Percentiles rank a stretch among this genome's conserved stretches.
phyloP scores from a whole-genome alignment of 2,888 invertebrate species.

The Lycia hirtaria region DNA sequence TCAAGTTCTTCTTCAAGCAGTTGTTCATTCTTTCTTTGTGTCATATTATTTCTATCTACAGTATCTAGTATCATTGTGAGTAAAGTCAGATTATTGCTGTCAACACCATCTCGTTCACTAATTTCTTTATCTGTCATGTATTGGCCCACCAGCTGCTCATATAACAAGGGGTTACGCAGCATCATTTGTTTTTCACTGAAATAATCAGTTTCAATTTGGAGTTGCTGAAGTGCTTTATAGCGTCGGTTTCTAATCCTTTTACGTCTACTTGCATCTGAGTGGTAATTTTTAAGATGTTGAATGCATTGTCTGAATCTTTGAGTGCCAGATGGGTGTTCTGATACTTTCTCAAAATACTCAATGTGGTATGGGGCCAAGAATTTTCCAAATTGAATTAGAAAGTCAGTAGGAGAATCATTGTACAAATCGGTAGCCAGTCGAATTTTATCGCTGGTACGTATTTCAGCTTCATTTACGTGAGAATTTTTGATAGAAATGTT shows the following conservation, averaged over 20 bases:
- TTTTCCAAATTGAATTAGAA: constrained; percentile 91
- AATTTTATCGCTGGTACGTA: constrained; percentile 89
- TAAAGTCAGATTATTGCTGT: constrained; percentile 86
- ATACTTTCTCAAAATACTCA: constrained; percentile 86
- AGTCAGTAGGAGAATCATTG: constrained; percentile 87
- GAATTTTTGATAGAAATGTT: constrained; percentile 92
- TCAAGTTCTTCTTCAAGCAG: constrained; percentile 85
- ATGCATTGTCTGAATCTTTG: constrained; percentile 86
- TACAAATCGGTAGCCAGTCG: constrained; percentile 88
- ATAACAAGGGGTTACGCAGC: constrained; percentile 94
- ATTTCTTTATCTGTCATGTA: constrained; percentile 92
- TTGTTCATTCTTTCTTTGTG: constrained; percentile 87
- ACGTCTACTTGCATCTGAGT: constrained; percentile 78
- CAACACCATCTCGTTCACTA: constrained; percentile 86
- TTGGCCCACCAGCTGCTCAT: constrained; percentile 95
- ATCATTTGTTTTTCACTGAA: constrained; percentile 98
- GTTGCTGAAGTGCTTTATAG: constrained; percentile 91
- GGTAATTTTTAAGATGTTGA: constrained; percentile 85
- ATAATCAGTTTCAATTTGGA: constrained; percentile 90
- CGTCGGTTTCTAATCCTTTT: constrained; percentile 91
- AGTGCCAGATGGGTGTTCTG: constrained; percentile 27
- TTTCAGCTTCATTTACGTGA: constrained; percentile 91
- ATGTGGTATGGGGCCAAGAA: constrained; percentile 89
- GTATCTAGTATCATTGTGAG: constrained; percentile 92
- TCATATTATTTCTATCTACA: constrained; percentile 90